These are phyloP conservation scores for Mugil cephalus DNA, from an alignment of 2,113 vertebrate species.

Conservation along the genomic window DNA sequence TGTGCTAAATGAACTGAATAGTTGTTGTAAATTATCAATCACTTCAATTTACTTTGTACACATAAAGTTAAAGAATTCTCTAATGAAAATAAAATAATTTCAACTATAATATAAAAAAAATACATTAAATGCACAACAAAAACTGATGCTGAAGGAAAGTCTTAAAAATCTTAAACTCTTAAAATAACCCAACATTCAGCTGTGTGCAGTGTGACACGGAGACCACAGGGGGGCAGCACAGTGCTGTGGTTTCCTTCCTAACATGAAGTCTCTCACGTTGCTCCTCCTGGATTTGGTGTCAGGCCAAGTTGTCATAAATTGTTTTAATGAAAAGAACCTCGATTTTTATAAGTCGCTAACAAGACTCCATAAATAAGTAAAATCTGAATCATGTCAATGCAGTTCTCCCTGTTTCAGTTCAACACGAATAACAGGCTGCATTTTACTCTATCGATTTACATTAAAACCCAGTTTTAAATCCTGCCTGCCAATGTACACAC, in stretches of 20 bases:
- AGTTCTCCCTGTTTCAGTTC: not conserved
- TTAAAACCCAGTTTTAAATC: not conserved
- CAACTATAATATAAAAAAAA: too few species aligned
- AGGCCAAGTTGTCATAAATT: not conserved
- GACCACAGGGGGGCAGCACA: conserved; percentile 67
- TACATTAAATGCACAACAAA: too few species aligned
- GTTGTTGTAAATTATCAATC: too few species aligned
- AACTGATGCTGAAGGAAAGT: too few species aligned
- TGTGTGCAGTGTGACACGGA: conserved; percentile 3
- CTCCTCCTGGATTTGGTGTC: not conserved
- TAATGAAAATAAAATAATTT: too few species aligned
- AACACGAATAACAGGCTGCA: not conserved
- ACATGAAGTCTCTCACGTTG: not conserved
- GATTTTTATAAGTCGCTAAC: too few species aligned
- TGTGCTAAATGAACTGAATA: too few species aligned
- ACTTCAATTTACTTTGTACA: too few species aligned
- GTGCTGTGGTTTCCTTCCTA: conserved; percentile 11
- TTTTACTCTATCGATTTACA: not conserved
- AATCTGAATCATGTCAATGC: not conserved
- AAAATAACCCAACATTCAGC: not conserved
- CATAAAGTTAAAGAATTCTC: too few species aligned
- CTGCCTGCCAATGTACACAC: not conserved
- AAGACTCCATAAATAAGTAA: not conserved
- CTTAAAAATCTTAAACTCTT: too few species aligned
- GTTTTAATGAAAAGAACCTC: too few species aligned